Evolutionary conservation across 2,113 vertebrate species (phyloP), one percentile per base, ranked within the genome.

Genomic region (Leucopsar rothschildi): DNA sequence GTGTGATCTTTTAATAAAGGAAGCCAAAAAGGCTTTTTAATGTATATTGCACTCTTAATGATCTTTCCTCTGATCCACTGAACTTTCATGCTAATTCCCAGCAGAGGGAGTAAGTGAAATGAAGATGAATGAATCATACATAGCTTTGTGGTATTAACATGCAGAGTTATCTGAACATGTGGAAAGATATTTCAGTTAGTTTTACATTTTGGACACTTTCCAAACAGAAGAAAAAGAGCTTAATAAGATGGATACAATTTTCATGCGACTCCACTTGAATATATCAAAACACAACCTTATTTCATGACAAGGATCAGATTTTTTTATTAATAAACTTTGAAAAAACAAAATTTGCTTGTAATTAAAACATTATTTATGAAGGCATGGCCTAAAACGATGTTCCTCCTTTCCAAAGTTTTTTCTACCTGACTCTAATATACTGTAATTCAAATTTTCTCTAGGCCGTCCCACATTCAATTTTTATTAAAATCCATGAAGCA

Each of bases 91-190:
- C 37, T 75, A 12, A 71, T 93, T 92, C 90, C 96, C 94, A 96
- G 95, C 60, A 96, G 95, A 96, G 88, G 93, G 82, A 95, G 82
- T 57, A 31, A 52, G 56, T 68, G 82, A 94, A 95, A 78, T 44
- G 69, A 84, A 93, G 64, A 72, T 83, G 75, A 90, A 70, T 82
- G 52, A 87, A 52, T 88, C 72, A 70, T 44, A 55, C 23, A 9
- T 27, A 71, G 31, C 33, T 78, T 33, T 77, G 82, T 37, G 40
- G 9, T n/a, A 56, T 50, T 82, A 90, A 77, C 39, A 23, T 35
- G 40, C 47, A 35, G 3, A 60, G 60, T 80, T 70, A 64, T 7
- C 73, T 44, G 63, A 90, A 61, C 39, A 45, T 0, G 0, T 66
- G 52, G 55, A 75, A 93, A 75, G 55, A 9, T 27, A 71, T 40